Percentiles rank a stretch among this genome's conserved stretches.
Evolutionary conservation across 2,888 invertebrate species (phyloP).

Genomic region (Eupithecia abbreviata): DNA sequence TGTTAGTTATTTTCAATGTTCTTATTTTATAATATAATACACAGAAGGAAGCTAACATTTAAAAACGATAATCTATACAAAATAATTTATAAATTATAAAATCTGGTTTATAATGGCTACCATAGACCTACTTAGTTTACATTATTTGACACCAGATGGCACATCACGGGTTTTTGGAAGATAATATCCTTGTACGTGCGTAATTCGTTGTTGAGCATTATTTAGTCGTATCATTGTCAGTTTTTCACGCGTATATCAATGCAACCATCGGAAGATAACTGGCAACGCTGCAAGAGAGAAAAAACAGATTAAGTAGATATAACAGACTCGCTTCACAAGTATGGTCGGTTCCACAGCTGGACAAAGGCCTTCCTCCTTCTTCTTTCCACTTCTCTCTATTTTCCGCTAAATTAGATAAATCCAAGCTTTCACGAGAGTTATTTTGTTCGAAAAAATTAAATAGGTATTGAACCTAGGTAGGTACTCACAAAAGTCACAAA

Average conservation of each 20-base stretch:
- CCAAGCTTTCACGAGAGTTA: no score
- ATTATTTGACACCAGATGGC: slow-evolving; percentile 37
- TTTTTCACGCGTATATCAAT: slow-evolving; percentile 38
- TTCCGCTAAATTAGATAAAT: no score
- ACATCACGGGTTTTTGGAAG: slow-evolving; percentile 35
- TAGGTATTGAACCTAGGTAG: no score
- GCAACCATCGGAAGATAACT: slow-evolving; percentile 53
- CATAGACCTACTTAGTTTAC: not conserved
- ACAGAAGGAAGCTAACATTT: not conserved
- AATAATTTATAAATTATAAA: not conserved
- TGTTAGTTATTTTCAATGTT: not conserved
- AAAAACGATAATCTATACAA: not conserved
- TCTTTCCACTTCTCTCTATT: no score
- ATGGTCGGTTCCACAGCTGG: not conserved
- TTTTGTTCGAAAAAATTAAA: no score
- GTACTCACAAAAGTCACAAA: no score
- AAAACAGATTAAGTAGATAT: not conserved
- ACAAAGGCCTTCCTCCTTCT: not conserved
- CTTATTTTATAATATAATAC: not conserved
- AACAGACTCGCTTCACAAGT: not conserved
- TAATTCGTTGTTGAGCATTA: not conserved
- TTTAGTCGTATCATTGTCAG: slow-evolving; percentile 16
- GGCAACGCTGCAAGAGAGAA: slow-evolving; percentile 55
- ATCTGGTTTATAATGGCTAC: not conserved
- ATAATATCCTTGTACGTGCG: not conserved